Base-by-base conservation (phyloP, 1,140 invertebrate genomes). In the Brachionus sp. region DNA sequence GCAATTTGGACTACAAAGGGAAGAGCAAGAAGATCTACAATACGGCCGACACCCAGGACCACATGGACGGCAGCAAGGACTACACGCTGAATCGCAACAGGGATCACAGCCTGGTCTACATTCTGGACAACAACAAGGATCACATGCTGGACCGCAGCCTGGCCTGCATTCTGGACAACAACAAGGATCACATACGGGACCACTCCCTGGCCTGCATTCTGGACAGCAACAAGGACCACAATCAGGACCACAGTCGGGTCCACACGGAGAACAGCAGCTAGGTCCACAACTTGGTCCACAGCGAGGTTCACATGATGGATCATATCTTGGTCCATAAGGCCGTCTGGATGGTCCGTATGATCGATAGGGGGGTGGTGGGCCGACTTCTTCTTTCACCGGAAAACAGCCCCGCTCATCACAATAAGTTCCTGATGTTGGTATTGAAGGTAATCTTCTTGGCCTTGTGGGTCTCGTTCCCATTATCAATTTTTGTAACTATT, bases 391-490 rank as follows among this genome's bases (percentile, higher is more conserved):
- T 57, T 19, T 16, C n/a, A 57, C 50, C 5, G 50, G 50, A 57
- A 57, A 57, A 23, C 64, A 66, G 12, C 64, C 64, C 5, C 25
- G 33, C 33, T 66, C 64, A 66, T 66, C 64, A 66, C 64, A 66
- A 37, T 37, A 66, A 12, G 37, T 19, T 35, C 37, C 66, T 7
- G 33, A 39, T 39, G n/a, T 33, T n/a, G 66, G 66, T 19, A 70
- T 70, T 9, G 66, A 42, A 13, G 66, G 66, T 39, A 70, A 39
- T 37, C 66, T 13, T 39, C 16, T 70, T 70, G 66, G 66, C 37
- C 66, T 70, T 39, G 66, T 70, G 12, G 66, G 16, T 70, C 66
- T 39, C 6, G 66, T 16, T 16, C 66, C 66, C 66, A 70, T 70
- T 70, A 19, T 23, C 16, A 39, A 33, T 39, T 39, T 29, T 37